These are phyloP conservation scores for Mythimna impura DNA, from an alignment of 2,888 invertebrate genomes.

Conservation along the genomic window DNA sequence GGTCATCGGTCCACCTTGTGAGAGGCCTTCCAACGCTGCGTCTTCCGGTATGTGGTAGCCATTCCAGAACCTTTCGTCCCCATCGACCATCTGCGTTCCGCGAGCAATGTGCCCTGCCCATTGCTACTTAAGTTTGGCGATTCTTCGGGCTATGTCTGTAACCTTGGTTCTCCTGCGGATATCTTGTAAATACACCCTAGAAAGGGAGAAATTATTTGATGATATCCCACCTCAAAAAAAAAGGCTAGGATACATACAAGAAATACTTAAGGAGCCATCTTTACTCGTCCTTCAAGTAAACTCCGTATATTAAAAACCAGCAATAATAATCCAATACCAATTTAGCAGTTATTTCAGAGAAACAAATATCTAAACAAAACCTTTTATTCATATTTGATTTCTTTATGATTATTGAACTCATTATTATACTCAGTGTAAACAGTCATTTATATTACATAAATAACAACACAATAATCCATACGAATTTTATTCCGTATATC, in stretches of 20 bases:
- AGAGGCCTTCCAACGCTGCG: too few species aligned
- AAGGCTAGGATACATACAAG: constrained; percentile 24
- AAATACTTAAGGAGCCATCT: constrained; percentile 11
- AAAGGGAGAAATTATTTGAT: too few species aligned
- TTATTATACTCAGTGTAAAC: neutral
- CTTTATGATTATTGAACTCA: neutral
- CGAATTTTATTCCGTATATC: neutral
- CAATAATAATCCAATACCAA: neutral
- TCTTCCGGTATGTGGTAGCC: too few species aligned
- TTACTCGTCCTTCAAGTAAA: neutral
- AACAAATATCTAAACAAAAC: neutral
- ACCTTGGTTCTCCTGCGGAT: too few species aligned
- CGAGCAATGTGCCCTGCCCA: too few species aligned
- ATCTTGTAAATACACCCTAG: too few species aligned
- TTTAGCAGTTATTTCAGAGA: neutral
- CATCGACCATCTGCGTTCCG: too few species aligned
- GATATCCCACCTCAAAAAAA: too few species aligned
- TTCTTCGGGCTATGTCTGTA: too few species aligned
- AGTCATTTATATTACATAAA: neutral
- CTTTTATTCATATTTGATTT: neutral
- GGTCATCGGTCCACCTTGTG: too few species aligned
- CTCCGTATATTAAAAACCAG: neutral
- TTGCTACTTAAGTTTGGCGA: too few species aligned
- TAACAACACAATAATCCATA: neutral
- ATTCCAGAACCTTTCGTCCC: too few species aligned